Evolutionary conservation across 2,113 vertebrate species (phyloP).

Genomic region (Laticauda colubrina): DNA sequence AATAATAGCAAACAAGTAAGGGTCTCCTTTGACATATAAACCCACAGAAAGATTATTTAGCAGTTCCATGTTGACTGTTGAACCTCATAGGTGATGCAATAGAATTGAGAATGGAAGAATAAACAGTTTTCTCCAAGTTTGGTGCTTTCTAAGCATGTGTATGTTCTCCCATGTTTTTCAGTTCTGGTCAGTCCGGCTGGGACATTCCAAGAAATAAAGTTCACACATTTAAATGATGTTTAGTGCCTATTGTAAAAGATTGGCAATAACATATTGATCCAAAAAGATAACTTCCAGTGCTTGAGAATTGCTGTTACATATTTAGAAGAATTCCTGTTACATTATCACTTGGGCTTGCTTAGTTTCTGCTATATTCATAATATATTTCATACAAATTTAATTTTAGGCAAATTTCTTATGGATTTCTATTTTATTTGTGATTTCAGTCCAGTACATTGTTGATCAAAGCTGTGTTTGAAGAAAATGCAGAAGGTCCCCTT

Average conservation of each 20-base stretch:
- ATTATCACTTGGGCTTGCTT: too few relatives aligned
- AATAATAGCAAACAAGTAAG: too few relatives aligned
- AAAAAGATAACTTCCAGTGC: background rate
- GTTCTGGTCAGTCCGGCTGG: background rate
- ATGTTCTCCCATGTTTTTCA: background rate
- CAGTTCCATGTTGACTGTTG: too few relatives aligned
- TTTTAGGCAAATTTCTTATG: too few relatives aligned
- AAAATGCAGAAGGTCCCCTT: too few relatives aligned
- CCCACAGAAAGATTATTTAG: too few relatives aligned
- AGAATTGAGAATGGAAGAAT: background rate
- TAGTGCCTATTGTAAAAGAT: background rate
- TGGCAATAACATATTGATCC: background rate
- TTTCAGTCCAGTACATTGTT: too few relatives aligned
- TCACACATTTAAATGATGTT: background rate
- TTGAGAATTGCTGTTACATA: background rate
- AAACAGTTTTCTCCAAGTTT: background rate
- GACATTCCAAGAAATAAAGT: background rate
- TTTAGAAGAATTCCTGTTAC: background rate
- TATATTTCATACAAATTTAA: too few relatives aligned
- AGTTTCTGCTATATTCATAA: too few relatives aligned
- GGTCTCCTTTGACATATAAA: too few relatives aligned
- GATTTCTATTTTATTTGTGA: too few relatives aligned
- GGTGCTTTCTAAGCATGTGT: background rate
- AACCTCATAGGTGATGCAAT: background rate
- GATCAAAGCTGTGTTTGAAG: too few relatives aligned